These are phyloP conservation scores for Scolopax rusticola DNA, from an alignment of 2,797 vertebrate species.

Conservation along the genomic window DNA sequence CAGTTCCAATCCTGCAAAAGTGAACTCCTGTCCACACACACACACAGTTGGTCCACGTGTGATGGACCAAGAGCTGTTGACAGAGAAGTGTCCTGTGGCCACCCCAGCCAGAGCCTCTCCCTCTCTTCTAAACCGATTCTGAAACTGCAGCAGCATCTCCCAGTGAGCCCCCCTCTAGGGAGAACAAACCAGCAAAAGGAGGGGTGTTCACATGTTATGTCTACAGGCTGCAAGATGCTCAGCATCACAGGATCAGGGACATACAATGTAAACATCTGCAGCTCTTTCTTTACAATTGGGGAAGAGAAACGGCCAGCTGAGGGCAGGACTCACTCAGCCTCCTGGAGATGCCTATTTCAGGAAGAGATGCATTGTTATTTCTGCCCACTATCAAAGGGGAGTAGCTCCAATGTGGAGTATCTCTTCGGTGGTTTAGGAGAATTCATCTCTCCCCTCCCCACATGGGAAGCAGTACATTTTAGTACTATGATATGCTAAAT, in stretches of 20 bases:
- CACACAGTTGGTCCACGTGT: not conserved
- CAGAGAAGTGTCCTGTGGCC: not conserved
- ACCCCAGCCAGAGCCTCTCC: not conserved
- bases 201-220: fast-evolving
- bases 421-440: not conserved
- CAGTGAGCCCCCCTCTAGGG: not conserved
- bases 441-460: not conserved
- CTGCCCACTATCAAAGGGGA: not conserved
- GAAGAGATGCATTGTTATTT: not conserved
- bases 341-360: not conserved
- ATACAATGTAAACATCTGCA: not conserved
- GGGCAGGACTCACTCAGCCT: not conserved
- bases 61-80: not conserved
- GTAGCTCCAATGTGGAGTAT: not conserved
- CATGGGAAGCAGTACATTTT: not conserved
- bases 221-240: not conserved
- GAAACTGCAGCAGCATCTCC: not conserved
- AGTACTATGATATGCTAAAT: not conserved
- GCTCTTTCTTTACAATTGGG: not conserved
- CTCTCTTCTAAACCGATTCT: not conserved
- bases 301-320: not conserved
- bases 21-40: not conserved
- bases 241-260: not conserved
- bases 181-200: not conserved
- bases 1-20: not conserved